A percentile compares a stretch with the other conserved stretches of the same genome.
These are phyloP conservation scores for Tenebrosternarchus preto DNA, from an alignment of 2,113 vertebrate species.

Conservation along the genomic window DNA sequence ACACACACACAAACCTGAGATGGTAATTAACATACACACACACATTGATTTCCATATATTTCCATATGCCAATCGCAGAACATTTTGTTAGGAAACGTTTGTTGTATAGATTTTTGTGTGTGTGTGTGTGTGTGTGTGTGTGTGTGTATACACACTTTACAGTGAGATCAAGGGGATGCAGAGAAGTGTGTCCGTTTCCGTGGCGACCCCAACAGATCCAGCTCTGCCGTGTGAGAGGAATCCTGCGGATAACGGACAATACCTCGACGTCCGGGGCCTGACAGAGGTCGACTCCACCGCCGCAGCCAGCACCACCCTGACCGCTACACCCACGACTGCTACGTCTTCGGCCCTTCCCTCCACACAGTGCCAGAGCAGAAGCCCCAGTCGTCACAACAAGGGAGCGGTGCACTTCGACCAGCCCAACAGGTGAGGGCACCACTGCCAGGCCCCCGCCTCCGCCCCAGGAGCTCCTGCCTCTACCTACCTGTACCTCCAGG, in stretches of 20 bases:
- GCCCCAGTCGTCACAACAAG: slow-evolving; percentile 68
- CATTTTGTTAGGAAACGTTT: background rate
- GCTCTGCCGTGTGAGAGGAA: slow-evolving; percentile 69
- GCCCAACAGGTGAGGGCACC: slow-evolving; percentile 93
- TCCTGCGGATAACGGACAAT: slow-evolving; percentile 82
- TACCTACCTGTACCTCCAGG: no score
- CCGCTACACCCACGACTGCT: slow-evolving; percentile 69
- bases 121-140: background rate
- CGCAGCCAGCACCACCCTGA: slow-evolving; percentile 65
- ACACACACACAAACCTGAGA: no score
- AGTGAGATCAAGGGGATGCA: slow-evolving; percentile 92
- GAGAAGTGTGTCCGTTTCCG: slow-evolving; percentile 76
- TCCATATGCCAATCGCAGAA: no score
- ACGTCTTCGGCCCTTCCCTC: no score
- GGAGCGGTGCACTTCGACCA: slow-evolving; percentile 84
- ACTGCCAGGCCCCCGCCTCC: background rate
- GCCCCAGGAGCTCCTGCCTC: no score
- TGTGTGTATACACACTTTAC: background rate
- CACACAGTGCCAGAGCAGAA: slow-evolving; percentile 69
- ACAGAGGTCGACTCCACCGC: slow-evolving; percentile 65
- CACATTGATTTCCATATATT: no score
- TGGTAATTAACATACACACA: no score
- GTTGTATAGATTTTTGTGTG: slow-evolving; percentile 13
- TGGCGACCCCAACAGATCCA: slow-evolving; percentile 62
- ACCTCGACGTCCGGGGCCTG: slow-evolving; percentile 79